Evolutionary conservation across 2,888 invertebrate species (phyloP).

Genomic region (Hypomecis atomaria): DNA sequence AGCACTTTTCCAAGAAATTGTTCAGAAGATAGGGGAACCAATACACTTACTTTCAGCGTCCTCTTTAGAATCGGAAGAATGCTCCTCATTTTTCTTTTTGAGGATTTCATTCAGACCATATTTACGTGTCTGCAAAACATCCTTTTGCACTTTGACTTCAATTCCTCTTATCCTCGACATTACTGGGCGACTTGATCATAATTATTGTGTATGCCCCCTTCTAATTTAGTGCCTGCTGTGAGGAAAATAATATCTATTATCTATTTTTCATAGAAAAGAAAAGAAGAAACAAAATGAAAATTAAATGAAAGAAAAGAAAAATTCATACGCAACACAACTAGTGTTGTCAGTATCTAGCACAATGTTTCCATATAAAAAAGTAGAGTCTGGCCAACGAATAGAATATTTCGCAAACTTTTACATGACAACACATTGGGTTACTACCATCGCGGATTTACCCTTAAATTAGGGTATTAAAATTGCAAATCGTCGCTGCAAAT

Average conservation of each 20-base stretch:
- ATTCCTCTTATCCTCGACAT: conserved; percentile 74
- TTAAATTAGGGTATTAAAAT: too few species aligned
- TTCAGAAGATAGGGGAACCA: too few species aligned
- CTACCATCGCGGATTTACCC: too few species aligned
- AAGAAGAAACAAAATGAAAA: background rate
- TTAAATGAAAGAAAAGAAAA: too few species aligned
- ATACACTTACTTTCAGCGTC: conserved; percentile 67
- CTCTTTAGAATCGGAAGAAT: conserved; percentile 59
- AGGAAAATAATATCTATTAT: background rate
- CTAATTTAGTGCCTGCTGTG: background rate
- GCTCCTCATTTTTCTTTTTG: conserved; percentile 63
- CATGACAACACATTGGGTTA: too few species aligned
- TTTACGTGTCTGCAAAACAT: conserved; percentile 59
- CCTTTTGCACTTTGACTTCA: conserved; percentile 67
- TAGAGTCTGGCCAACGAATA: too few species aligned
- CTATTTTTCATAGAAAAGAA: background rate
- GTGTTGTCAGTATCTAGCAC: too few species aligned
- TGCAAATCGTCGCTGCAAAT: too few species aligned
- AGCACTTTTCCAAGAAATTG: too few species aligned
- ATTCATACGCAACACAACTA: too few species aligned
- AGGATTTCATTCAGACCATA: conserved; percentile 60
- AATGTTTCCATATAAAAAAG: too few species aligned
- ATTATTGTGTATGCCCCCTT: conserved; percentile 6
- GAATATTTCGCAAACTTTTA: too few species aligned
- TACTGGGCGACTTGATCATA: conserved; percentile 30